These are phyloP conservation scores for Arenaria interpres DNA, from an alignment of 2,113 vertebrate genomes.

Conservation along the genomic window DNA sequence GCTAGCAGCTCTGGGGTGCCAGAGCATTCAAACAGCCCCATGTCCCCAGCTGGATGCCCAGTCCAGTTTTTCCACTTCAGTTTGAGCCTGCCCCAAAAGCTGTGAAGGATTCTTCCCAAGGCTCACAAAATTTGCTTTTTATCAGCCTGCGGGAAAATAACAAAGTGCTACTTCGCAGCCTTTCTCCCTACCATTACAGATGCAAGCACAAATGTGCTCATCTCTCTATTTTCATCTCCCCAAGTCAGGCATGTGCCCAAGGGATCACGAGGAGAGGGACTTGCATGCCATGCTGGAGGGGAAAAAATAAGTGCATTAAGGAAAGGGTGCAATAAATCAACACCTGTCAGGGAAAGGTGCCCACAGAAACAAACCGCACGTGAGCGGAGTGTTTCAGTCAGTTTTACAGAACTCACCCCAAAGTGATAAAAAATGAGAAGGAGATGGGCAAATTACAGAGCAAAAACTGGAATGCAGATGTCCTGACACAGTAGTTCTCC, in stretches of 20 bases:
- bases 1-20: neutral
- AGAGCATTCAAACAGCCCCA: neutral
- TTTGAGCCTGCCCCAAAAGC: neutral
- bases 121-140: neutral
- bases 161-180: neutral
- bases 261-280: neutral
- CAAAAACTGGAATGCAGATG: neutral
- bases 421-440: neutral
- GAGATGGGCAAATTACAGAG: neutral
- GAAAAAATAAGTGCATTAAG: neutral
- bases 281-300: neutral
- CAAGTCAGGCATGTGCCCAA: neutral
- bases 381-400: neutral
- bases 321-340: neutral
- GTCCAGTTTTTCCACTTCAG: neutral
- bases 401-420: neutral
- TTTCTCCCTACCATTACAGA: neutral
- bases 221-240: neutral
- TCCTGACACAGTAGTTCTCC: neutral
- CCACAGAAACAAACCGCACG: neutral
- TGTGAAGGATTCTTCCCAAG: neutral
- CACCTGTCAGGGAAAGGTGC: neutral
- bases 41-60: neutral
- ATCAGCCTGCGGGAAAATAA: neutral
- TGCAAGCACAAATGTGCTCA: neutral